Conservation (phyloP, 1,140 invertebrate species). For the Drosophila nebulosa region DNA sequence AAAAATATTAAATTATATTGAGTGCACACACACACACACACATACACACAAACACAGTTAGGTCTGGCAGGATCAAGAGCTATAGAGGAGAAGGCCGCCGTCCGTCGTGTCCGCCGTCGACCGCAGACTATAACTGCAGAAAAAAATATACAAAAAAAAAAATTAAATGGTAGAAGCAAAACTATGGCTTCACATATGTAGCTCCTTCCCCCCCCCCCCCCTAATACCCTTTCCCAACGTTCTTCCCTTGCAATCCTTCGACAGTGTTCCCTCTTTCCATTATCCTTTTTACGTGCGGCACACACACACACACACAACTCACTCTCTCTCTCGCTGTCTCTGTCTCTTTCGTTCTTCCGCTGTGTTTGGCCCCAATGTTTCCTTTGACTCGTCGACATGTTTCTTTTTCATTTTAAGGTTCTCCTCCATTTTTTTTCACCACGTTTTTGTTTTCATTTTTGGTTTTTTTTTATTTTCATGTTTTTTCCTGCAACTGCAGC, state of each 20-base stretch:
- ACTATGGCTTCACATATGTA: conserved; percentile 32
- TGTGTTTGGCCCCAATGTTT: conserved; percentile 22
- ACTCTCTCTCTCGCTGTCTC: neutral
- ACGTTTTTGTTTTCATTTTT: conserved; percentile 20
- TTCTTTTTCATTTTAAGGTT: conserved; percentile 40
- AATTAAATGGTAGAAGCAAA: neutral
- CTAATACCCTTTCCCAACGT: neutral
- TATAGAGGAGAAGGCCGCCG: conserved; percentile 12
- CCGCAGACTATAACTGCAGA: conserved; percentile 50
- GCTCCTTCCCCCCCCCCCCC: neutral
- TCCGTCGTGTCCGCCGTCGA: conserved; percentile 14
- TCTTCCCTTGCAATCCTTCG: neutral
- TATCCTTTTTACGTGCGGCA: neutral
- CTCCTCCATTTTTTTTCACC: neutral
- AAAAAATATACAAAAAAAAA: neutral
- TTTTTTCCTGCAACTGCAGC: conserved; percentile 71
- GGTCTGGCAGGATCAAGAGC: conserved; percentile 1
- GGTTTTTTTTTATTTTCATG: neutral
- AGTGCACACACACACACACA: conserved; percentile 48
- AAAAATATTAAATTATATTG: conserved; percentile 79
- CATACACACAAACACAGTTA: conserved; percentile 9
- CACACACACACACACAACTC: neutral
- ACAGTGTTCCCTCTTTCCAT: neutral
- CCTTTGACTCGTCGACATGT: conserved; percentile 65
- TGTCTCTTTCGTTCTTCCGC: neutral